phyloP scores from a whole-genome alignment of 1,140 invertebrate species.

The Fopius arisanus region DNA sequence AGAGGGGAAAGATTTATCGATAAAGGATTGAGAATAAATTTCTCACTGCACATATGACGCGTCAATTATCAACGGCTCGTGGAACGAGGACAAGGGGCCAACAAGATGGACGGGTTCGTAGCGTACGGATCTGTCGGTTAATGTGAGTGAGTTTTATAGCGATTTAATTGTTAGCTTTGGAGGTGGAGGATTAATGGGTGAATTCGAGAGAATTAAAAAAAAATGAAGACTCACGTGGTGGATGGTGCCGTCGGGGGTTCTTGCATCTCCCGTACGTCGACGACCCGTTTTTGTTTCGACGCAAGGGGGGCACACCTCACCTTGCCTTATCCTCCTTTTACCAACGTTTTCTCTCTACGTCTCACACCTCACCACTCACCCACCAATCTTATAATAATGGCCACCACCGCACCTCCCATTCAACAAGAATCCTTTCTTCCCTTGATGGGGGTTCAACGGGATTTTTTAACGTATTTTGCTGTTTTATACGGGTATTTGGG shows the following conservation, averaged over 20 bases:
- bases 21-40: neutral
- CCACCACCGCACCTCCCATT: constrained; percentile 23
- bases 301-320: constrained; percentile 54
- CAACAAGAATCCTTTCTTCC: neutral
- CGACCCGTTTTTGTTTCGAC: constrained; percentile 38
- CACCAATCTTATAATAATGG: constrained; percentile 51
- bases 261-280: constrained; percentile 46
- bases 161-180: neutral
- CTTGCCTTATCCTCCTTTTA: constrained; percentile 38
- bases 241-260: constrained; percentile 49
- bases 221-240: constrained; percentile 58
- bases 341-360: constrained; percentile 42
- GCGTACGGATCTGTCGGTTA: constrained; percentile 35
- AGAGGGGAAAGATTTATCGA: neutral
- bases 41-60: constrained; percentile 46
- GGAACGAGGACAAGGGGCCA: constrained; percentile 57
- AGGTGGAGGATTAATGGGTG: neutral
- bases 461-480: neutral
- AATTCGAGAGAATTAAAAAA: no score
- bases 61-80: constrained; percentile 46
- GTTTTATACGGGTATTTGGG: neutral
- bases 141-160: constrained; percentile 18
- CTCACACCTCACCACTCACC: constrained; percentile 50
- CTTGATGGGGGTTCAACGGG: neutral
- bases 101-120: constrained; percentile 55